Evolutionary conservation across 2,888 invertebrate genomes (phyloP), one percentile per base, ranked within the genome.

Genomic region (Ditylenchus weischeri): DNA sequence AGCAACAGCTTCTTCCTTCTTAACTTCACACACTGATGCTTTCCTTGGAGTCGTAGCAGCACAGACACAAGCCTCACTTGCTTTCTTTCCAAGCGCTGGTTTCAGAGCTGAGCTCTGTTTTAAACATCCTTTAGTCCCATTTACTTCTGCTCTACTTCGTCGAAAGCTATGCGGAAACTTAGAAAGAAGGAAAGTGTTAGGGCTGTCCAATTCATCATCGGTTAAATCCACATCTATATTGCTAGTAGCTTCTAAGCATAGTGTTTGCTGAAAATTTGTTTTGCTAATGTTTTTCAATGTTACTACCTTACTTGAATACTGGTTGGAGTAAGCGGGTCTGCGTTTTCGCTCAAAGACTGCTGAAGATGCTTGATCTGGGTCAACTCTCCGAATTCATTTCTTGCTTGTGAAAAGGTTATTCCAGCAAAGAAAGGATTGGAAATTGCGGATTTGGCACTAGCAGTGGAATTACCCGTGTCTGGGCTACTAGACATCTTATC

Each of bases 191-290:
- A 54, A 54, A 10, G 54, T 54, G 54, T 54, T 54, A 11, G 54
- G 54, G n/a, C 54, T 36, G 38, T 38, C 36, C 59, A 59, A 5
- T 38, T 59, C 59, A 35, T 59, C 59, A n/a, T 59, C 59, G 1
- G 59, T 59, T 10, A 59, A 10, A 11, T 38, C 43, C n/a, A 59
- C 59, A 43, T 59, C 59, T n/a, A 43, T 38, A 43, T 59, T 38
- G 35, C 59, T 59, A n/a, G 59, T 59, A n/a, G 59, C 59, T 21
- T 59, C 35, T 13, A 59, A 35, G 38, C 59, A 59, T 11, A 59
- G 38, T 19, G 59, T 36, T 29, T 59, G 59, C 59, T 59, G n/a
- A 11, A 59, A 59, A 29, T 15, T 18, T 43, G 13, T 13, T 43
- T 43, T 43, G 1, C 15, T 8, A 43, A 13, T 3, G 2, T 13